Evolutionary conservation across 2,797 vertebrate species (phyloP), one percentile per base, ranked within the genome.

Genomic region (Todus mexicanus): DNA sequence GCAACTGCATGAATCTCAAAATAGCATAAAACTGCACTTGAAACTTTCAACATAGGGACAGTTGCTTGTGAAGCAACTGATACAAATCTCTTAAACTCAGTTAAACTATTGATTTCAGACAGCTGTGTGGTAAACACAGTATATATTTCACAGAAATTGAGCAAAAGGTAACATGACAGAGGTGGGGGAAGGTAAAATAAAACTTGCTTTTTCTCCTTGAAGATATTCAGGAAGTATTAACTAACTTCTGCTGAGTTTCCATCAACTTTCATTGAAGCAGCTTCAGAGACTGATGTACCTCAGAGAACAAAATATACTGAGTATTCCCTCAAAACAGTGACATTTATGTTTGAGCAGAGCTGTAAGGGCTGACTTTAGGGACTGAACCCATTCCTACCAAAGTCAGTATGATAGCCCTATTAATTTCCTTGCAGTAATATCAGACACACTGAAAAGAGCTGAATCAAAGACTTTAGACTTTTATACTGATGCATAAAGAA

Each of bases 301-400:
- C 65, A 77, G 85, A 86, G 70, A 65, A 31, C 51, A 94, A 87
- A 96, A 95, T 72, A 91, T 80, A 89, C 92, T 70, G 77, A 89
- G 56, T 88, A 61, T 84, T 93, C 82, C 57, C 89, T 94, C 89
- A 95, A 77, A 92, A 91, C 45, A 93, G 76, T 87, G 94, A 92
- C 45, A 69, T 84, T 84, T 87, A 70, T 88, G 45, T 79, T 94
- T 84, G 42, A 73, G 42, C 27, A 77, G 88, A 74, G 74, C 84
- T 77, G 90, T 87, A 68, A 69, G n/a, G 65, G 79, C 61, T 60
- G 68, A 60, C 56, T 74, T 91, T 66, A 73, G 73, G 63, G 79
- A 63, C 37, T 71, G 61, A 82, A 31, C 10, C 56, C 37, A 18
- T 84, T 76, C 50, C 35, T 84, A 31, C 53, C 51, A 38, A 80